Evolutionary conservation across 2,888 invertebrate species (phyloP), one percentile per base, ranked within the genome.

Genomic region (Quadriops clusia): DNA sequence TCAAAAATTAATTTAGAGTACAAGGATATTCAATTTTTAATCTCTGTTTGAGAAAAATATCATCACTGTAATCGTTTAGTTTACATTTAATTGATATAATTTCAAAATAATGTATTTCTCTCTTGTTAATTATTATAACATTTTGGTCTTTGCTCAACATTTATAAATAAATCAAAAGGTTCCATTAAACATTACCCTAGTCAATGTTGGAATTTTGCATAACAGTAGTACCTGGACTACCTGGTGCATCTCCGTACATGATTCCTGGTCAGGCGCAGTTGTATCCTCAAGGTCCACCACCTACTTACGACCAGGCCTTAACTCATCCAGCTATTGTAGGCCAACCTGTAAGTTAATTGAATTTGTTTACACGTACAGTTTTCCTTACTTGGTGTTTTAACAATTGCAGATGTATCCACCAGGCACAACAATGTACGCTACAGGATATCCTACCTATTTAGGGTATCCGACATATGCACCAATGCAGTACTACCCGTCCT

Each of bases 401-500:
- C 22, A 9, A 39, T 51, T 47, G 35, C 57, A 77, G 73, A 77
- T 79, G 75, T 79, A 79, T 54, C 77, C 76, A 38, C 77, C 78
- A 3, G 72, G 74, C 1, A 70, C 70, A 13, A 71, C 74, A 1
- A 74, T 77, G 73, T 76, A 76, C 50, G 72, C 74, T 17, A 72
- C 77, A 30, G 78, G 78, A 28, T 79, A 78, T 60, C 78, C 78
- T 8, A 76, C 77, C 8, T 79, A 79, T 57, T 68, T 79, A 49
- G 78, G 77, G 30, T 80, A 79, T 66, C 78, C 79, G 32, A 72
- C 77, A 42, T 80, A 79, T 55, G 77, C 78, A 49, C 78, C 79
- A 20, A 64, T 72, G 60, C 71, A 71, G 54, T 80, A 79, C 63
- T 80, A 79, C 63, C 78, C 76, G 28, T 67, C 72, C 18, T 55